Percentiles rank a stretch among this genome's conserved stretches.
Evolutionary conservation across 2,888 invertebrate species (phyloP).

Genomic region (Syrista parreyssii): DNA sequence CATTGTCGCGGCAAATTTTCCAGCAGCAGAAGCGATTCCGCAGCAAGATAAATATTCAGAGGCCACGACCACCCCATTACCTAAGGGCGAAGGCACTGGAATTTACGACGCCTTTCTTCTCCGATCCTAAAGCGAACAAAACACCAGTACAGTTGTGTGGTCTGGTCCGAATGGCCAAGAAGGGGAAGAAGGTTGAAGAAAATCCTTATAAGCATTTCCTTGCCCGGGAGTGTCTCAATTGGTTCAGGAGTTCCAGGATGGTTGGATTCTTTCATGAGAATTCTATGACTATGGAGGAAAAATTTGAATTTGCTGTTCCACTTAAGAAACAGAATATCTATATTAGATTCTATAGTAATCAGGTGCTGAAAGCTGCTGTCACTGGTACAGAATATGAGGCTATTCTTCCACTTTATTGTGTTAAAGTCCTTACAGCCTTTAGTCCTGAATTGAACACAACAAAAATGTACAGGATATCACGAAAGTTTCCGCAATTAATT

Average conservation of each 20-base stretch:
- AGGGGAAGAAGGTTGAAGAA: constrained; percentile 63
- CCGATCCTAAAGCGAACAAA: constrained; percentile 61
- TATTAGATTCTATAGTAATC: constrained; percentile 74
- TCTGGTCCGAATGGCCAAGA: too few relatives aligned
- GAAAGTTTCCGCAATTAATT: constrained; percentile 77
- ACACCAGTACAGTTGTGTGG: constrained; percentile 68
- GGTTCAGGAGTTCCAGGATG: constrained; percentile 79
- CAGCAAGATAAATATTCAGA: constrained; percentile 83
- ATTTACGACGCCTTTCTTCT: constrained; percentile 74
- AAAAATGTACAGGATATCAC: constrained; percentile 74
- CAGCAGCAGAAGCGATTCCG: constrained; percentile 74
- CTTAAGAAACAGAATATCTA: constrained; percentile 78
- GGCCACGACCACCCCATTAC: constrained; percentile 78
- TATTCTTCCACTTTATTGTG: constrained; percentile 73
- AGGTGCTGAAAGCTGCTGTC: constrained; percentile 76
- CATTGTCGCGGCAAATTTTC: constrained; percentile 48
- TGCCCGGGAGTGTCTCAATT: constrained; percentile 77
- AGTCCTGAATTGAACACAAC: constrained; percentile 74
- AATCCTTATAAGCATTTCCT: constrained; percentile 81
- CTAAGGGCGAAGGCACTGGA: constrained; percentile 75
- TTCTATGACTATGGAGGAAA: constrained; percentile 75
- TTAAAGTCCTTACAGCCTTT: constrained; percentile 77
- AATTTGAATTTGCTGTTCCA: constrained; percentile 73
- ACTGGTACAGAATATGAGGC: constrained; percentile 76
- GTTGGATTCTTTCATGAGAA: constrained; percentile 80